A percentile compares a stretch with the other conserved stretches of the same genome.
phyloP scores from a whole-genome alignment of 2,797 vertebrate species.

The Tachyglossus aculeatus region DNA sequence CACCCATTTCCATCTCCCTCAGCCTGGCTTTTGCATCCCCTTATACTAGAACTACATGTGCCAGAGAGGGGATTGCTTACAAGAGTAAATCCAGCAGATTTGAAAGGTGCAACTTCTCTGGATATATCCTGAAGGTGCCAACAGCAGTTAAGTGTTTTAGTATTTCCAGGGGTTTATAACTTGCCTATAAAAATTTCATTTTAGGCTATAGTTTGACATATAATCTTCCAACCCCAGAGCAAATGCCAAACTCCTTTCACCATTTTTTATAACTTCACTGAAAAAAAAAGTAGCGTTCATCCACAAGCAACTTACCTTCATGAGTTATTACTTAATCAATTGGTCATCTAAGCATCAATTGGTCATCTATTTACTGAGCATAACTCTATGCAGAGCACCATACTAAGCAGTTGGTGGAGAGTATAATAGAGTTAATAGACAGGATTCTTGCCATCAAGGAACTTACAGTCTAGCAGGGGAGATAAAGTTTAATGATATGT shows the following conservation, averaged over 20 bases:
- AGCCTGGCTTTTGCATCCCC: not conserved
- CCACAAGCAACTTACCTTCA: slow-evolving; percentile 23
- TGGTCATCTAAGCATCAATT: slow-evolving; percentile 11
- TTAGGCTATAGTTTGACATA: slow-evolving; percentile 43
- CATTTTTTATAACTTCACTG: slow-evolving; percentile 34
- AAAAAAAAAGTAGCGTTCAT: slow-evolving; percentile 31
- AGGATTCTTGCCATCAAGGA: no score
- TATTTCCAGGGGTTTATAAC: slow-evolving; percentile 58
- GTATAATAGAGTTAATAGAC: no score
- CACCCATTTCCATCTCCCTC: not conserved
- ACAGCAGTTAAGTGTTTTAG: slow-evolving; percentile 31
- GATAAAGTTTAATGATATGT: no score
- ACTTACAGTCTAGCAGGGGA: no score
- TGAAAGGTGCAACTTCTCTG: slow-evolving; percentile 28
- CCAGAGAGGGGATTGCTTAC: not conserved
- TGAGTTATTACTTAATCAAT: slow-evolving; percentile 4
- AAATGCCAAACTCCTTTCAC: slow-evolving; percentile 38
- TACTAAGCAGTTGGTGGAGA: no score
- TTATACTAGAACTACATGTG: not conserved
- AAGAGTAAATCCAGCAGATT: not conserved
- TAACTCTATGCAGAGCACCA: slow-evolving; percentile 32
- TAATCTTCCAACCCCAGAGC: slow-evolving; percentile 36
- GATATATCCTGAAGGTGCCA: slow-evolving; percentile 49
- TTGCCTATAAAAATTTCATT: slow-evolving; percentile 58
- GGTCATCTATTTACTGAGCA: slow-evolving; percentile 16